Percentiles rank a stretch among this genome's conserved stretches.
These are phyloP conservation scores for Cecidostiba fungosa DNA, from an alignment of 2,888 invertebrate species.

Conservation along the genomic window DNA sequence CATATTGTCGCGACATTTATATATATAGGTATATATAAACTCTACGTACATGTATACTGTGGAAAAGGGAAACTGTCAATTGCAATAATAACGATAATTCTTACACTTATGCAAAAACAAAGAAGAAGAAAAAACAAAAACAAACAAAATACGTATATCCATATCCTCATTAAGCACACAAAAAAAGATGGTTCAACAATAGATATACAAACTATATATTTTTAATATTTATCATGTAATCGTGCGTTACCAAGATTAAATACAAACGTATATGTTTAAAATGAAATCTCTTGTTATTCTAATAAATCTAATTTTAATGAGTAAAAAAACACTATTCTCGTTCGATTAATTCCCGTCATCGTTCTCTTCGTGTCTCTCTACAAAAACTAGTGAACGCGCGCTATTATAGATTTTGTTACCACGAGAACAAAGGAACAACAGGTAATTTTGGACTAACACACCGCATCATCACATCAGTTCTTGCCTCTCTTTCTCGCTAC, in stretches of 20 bases:
- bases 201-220: slow-evolving; percentile 48
- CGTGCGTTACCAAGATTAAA: slow-evolving; percentile 35
- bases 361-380: background rate
- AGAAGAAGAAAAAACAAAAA: slow-evolving; percentile 14
- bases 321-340: background rate
- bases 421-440: background rate
- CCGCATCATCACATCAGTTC: background rate
- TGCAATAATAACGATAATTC: slow-evolving; percentile 29
- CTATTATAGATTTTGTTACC: background rate
- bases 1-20: slow-evolving; percentile 25
- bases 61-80: slow-evolving; percentile 33
- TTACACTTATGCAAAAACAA: slow-evolving; percentile 36
- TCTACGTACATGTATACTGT: slow-evolving; percentile 2
- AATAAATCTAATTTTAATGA: slow-evolving; percentile 36
- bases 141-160: background rate
- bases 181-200: slow-evolving; percentile 25
- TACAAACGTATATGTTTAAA: slow-evolving; percentile 37
- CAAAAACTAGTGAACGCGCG: slow-evolving; percentile 3
- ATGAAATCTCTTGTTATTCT: slow-evolving; percentile 43
- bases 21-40: slow-evolving; percentile 22
- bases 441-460: background rate
- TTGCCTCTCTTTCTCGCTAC: background rate
- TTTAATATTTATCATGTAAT: slow-evolving; percentile 58
- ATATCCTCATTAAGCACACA: slow-evolving; percentile 47
- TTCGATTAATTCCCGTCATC: background rate